Evolutionary conservation across 92 coral and sea anemone genomes (phyloP).

Genomic region (Epizoanthus fatuus): DNA sequence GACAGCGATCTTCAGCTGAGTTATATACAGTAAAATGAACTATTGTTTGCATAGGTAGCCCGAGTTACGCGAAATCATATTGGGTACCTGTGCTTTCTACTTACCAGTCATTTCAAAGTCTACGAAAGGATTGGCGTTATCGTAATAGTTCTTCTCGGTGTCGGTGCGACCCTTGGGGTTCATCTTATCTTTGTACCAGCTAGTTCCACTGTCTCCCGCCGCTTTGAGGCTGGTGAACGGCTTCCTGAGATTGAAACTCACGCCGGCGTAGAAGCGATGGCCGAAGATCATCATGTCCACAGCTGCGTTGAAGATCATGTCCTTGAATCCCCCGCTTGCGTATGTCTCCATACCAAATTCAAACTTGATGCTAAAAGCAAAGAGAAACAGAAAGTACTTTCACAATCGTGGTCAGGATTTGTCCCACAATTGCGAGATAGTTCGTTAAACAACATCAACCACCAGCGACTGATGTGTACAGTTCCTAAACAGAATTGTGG

Average conservation of each 20-base stretch:
- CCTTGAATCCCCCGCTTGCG: conserved; percentile 61
- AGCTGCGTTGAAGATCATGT: conserved; percentile 87
- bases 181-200: conserved; percentile 87
- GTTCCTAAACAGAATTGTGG: too few relatives aligned
- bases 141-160: conserved; percentile 90
- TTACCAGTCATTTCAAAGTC: conserved; percentile 96
- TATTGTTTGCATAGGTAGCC: too few relatives aligned
- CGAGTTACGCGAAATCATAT: neutral
- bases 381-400: neutral
- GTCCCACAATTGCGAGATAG: too few relatives aligned
- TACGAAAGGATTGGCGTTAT: conserved; percentile 92
- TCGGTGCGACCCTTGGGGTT: conserved; percentile 86
- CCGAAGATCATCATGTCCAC: conserved; percentile 97
- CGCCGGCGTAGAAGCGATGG: conserved; percentile 81
- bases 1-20: too few relatives aligned
- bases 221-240: conserved; percentile 78
- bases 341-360: conserved; percentile 88
- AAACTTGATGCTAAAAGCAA: conserved; percentile 82
- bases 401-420: too few relatives aligned
- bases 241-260: conserved; percentile 73
- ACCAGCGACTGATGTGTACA: too few relatives aligned
- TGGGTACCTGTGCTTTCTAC: neutral
- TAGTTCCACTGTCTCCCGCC: conserved; percentile 77
- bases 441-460: too few relatives aligned
- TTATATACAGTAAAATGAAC: too few relatives aligned